Evolutionary conservation across 2,113 vertebrate genomes (phyloP).

Genomic region (Callaeas wilsoni): DNA sequence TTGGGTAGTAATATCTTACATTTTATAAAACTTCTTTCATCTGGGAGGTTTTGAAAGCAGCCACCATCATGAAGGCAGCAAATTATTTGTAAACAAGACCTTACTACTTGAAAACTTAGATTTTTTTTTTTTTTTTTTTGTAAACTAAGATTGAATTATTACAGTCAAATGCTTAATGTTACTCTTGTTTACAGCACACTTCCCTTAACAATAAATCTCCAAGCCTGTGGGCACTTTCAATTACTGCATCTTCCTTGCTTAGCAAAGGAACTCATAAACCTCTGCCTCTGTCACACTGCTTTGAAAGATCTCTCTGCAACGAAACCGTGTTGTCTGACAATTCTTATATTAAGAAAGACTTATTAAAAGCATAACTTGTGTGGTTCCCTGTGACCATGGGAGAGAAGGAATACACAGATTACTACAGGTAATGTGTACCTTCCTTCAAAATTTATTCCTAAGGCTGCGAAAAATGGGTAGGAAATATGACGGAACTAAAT

Average conservation of each 20-base stretch:
- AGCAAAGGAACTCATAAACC: constrained; percentile 31
- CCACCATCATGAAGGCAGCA: neutral
- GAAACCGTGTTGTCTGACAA: neutral
- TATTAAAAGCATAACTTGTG: neutral
- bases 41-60: neutral
- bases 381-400: neutral
- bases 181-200: constrained; percentile 44
- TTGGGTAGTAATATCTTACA: neutral
- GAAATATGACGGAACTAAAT: neutral
- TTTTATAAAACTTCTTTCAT: neutral
- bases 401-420: neutral
- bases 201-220: constrained; percentile 53
- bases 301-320: neutral
- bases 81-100: constrained; percentile 48
- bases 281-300: neutral
- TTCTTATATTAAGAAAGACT: neutral
- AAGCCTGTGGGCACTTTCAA: constrained; percentile 54
- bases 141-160: constrained; percentile 52
- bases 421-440: neutral
- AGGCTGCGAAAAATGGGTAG: neutral
- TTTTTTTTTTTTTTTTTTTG: neutral
- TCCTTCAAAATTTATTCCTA: neutral
- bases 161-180: constrained; percentile 29
- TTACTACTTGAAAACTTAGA: neutral
- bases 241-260: constrained; percentile 51